Conservation (phyloP, 2,113 vertebrate species). For the Nannobrachium achirus region DNA sequence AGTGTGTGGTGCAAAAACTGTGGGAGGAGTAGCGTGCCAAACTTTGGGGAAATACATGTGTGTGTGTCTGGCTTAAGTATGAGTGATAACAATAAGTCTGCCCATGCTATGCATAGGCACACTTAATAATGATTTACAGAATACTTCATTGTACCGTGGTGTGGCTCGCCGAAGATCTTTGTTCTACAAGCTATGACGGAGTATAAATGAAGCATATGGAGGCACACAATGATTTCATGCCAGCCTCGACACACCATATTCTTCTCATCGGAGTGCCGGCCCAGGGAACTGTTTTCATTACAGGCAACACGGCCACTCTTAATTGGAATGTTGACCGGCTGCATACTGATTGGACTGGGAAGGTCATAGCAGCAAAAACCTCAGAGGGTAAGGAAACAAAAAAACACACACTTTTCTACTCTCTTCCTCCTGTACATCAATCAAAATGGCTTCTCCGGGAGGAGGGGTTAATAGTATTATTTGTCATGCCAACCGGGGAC, state of each 20-base stretch:
- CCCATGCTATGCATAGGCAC: no score
- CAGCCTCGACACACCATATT: slow-evolving; percentile 8
- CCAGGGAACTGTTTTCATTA: slow-evolving; percentile 29
- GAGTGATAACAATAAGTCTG: no score
- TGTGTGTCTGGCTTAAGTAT: no score
- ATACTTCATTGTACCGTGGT: background rate
- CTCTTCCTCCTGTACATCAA: slow-evolving; percentile 67
- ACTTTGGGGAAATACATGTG: no score
- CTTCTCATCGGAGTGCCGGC: slow-evolving; percentile 20
- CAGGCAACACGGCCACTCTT: slow-evolving; percentile 45
- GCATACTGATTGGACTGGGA: slow-evolving; percentile 53
- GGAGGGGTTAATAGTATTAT: slow-evolving; percentile 79
- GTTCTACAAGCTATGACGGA: no score
- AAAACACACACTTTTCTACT: slow-evolving; percentile 39
- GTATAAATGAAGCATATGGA: background rate
- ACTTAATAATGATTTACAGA: no score
- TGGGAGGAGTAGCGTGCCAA: no score
- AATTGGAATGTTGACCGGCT: slow-evolving; percentile 60
- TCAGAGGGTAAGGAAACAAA: slow-evolving; percentile 31
- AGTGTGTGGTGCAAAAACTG: no score
- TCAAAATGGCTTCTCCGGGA: slow-evolving; percentile 76
- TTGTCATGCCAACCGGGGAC: slow-evolving; percentile 77
- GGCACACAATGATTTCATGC: slow-evolving; percentile 17
- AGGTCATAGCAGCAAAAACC: slow-evolving; percentile 60
- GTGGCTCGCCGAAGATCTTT: no score